Evolutionary conservation across 2,888 invertebrate species (phyloP).

Genomic region (Oscheius onirici): DNA sequence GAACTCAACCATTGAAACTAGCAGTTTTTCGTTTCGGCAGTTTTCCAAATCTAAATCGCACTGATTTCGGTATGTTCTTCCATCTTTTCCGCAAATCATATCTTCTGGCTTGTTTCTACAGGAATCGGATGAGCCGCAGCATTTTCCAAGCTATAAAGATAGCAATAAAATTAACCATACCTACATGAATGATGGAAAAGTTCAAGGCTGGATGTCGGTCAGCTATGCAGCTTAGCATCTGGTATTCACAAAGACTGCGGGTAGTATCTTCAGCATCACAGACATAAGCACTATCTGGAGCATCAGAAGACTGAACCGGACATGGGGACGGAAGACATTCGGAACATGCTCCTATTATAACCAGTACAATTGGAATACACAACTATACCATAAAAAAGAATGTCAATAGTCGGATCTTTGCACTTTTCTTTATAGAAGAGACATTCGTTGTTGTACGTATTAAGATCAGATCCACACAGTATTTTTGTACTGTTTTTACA

Average conservation of each 20-base stretch:
- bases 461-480: conserved; percentile 50
- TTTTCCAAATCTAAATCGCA: conserved; percentile 48
- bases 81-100: conserved; percentile 60
- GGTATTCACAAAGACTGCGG: conserved; percentile 64
- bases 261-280: conserved; percentile 64
- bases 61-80: conserved; percentile 55
- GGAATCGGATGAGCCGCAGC: conserved; percentile 52
- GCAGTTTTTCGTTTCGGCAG: conserved; percentile 51
- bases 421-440: conserved; percentile 48
- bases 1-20: conserved; percentile 38
- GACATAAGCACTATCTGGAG: conserved; percentile 62
- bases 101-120: conserved; percentile 51
- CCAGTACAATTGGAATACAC: not conserved
- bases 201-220: conserved; percentile 64
- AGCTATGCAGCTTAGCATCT: conserved; percentile 67
- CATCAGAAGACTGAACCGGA: conserved; percentile 48
- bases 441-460: conserved; percentile 49
- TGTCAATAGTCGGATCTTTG: conserved; percentile 38
- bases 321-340: conserved; percentile 61
- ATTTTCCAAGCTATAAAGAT: conserved; percentile 43
- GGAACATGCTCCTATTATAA: conserved; percentile 54
- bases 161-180: not conserved
- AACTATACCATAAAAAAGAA: conserved; percentile 59
- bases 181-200: conserved; percentile 63
- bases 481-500: conserved; percentile 40